A percentile compares a stretch with the other conserved stretches of the same genome.
Conservation (phyloP, 2,888 invertebrate genomes). For the Andrena chrysosceles region DNA sequence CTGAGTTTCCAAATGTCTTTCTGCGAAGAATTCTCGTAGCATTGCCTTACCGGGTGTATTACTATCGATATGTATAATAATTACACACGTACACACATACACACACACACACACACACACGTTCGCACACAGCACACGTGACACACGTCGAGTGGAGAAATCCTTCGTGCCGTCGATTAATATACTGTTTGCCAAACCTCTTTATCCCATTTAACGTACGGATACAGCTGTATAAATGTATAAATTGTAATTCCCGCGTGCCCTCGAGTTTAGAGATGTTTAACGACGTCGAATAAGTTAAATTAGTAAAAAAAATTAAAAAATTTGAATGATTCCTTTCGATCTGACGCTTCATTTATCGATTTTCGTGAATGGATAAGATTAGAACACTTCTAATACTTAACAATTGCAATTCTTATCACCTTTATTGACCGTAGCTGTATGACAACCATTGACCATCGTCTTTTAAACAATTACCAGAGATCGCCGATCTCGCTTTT, state of each 20-base stretch:
- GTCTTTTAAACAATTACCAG: no score
- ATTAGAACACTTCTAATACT: no score
- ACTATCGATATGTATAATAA: conserved; percentile 55
- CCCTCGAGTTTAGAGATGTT: conserved; percentile 19
- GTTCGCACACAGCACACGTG: conserved; percentile 13
- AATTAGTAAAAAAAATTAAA: no score
- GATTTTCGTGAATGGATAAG: no score
- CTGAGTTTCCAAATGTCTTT: conserved; percentile 21
- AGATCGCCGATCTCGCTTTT: no score
- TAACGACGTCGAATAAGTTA: neutral
- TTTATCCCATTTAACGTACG: conserved; percentile 50
- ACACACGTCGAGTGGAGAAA: conserved; percentile 48
- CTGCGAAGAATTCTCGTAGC: conserved; percentile 56
- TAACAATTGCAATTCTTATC: no score
- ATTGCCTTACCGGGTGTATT: conserved; percentile 67
- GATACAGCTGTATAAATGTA: conserved; percentile 57
- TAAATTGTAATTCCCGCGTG: conserved; percentile 44
- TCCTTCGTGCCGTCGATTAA: conserved; percentile 62
- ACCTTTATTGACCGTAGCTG: no score
- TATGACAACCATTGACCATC: no score
- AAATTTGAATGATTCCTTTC: neutral
- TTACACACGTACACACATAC: conserved; percentile 40
- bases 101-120: conserved; percentile 27
- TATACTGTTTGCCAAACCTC: conserved; percentile 64
- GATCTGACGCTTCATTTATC: neutral